These are phyloP conservation scores for Pachydiplax longipennis DNA, from an alignment of 2,888 invertebrate genomes.

Conservation along the genomic window DNA sequence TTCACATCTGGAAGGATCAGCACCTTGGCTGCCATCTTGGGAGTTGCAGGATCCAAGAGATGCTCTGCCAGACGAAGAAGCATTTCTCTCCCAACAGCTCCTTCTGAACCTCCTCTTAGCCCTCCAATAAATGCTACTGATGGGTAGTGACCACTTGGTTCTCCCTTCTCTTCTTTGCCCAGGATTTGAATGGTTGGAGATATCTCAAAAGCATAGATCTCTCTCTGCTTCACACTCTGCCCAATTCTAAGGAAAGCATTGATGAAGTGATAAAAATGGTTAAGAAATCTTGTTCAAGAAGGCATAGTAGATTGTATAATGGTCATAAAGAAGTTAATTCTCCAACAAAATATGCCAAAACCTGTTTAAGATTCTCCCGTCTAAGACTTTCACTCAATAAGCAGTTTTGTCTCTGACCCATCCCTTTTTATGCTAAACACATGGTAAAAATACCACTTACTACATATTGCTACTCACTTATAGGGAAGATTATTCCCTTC, in stretches of 20 bases:
- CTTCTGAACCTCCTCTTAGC: conserved; percentile 52
- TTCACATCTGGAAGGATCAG: conserved; percentile 56
- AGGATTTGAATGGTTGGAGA: not conserved
- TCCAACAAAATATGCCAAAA: too few relatives aligned
- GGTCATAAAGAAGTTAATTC: too few relatives aligned
- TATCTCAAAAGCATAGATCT: conserved; percentile 41
- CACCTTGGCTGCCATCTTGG: conserved; percentile 53
- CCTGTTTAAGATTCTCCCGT: too few relatives aligned
- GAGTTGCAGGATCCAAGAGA: conserved; percentile 51
- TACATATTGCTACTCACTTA: too few relatives aligned
- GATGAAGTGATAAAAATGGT: not conserved
- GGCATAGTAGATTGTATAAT: not conserved
- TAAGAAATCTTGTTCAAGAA: not conserved
- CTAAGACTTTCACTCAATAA: too few relatives aligned
- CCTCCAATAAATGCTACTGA: conserved; percentile 56
- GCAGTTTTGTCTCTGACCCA: too few relatives aligned
- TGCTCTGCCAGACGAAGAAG: conserved; percentile 55
- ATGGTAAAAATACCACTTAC: too few relatives aligned
- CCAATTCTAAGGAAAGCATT: conserved; percentile 49
- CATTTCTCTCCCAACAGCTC: conserved; percentile 56
- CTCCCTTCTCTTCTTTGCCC: not conserved
- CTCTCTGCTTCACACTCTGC: not conserved
- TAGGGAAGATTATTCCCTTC: too few relatives aligned
- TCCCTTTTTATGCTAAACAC: too few relatives aligned
- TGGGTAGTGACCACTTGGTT: conserved; percentile 51